Conservation (phyloP, 2,113 vertebrate genomes). For the Choloepus hoffmanni region DNA sequence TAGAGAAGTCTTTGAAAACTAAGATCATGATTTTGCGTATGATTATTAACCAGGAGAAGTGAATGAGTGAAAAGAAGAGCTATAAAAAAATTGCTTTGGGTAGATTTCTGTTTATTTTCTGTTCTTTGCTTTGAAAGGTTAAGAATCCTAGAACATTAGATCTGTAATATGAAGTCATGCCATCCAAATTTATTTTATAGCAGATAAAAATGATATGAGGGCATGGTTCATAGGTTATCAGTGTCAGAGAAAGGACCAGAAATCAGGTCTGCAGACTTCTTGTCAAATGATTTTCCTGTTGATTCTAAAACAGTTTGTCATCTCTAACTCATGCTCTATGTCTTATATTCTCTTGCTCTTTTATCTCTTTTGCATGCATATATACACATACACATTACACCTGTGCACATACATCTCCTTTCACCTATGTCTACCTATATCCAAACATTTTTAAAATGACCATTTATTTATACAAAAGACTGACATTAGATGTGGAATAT, state of each 20-base stretch:
- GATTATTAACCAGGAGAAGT: neutral
- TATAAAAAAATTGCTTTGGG: neutral
- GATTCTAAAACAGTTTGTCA: neutral
- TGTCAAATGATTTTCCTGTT: neutral
- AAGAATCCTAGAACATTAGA: neutral
- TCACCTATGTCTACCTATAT: neutral
- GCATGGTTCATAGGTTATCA: neutral
- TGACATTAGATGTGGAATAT: neutral
- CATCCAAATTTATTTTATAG: neutral
- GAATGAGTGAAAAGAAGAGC: neutral
- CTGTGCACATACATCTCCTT: neutral
- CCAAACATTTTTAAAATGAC: neutral
- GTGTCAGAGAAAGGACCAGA: neutral
- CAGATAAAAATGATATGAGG: neutral
- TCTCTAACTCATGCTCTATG: neutral
- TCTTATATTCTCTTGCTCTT: neutral
- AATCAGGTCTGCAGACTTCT: neutral
- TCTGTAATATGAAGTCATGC: neutral
- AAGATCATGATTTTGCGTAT: neutral
- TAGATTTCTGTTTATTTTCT: neutral
- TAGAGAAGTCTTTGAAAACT: constrained; percentile 3
- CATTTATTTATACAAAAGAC: neutral
- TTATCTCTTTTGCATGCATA: neutral
- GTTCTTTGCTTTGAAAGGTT: neutral
- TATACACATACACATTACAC: neutral